phyloP scores from a whole-genome alignment of 2,888 invertebrate genomes.

The Steinernema carpocapsae region DNA sequence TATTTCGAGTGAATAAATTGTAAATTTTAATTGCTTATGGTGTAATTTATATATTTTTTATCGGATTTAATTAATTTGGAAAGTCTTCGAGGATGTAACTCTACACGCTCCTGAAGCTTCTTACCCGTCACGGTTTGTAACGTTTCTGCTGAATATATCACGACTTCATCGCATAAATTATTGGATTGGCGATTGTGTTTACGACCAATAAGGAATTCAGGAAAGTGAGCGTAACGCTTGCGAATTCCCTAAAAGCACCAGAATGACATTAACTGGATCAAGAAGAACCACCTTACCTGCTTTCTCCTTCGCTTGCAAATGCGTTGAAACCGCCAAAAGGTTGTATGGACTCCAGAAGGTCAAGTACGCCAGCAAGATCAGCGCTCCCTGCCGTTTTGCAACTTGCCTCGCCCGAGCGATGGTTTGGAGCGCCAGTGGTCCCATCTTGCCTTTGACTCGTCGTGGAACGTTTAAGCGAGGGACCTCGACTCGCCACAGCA shows the following conservation, averaged over 20 bases:
- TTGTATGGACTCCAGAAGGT: conserved; percentile 66
- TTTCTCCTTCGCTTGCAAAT: conserved; percentile 38
- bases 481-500: not conserved
- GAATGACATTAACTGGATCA: conserved; percentile 40
- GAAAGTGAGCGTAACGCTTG: conserved; percentile 51
- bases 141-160: too few relatives aligned
- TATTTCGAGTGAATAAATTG: too few relatives aligned
- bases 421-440: conserved; percentile 57
- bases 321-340: conserved; percentile 55
- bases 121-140: too few relatives aligned
- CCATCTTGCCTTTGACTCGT: conserved; percentile 41
- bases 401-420: conserved; percentile 58
- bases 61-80: too few relatives aligned
- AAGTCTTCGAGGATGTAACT: too few relatives aligned
- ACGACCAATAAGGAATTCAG: conserved; percentile 61
- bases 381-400: conserved; percentile 49
- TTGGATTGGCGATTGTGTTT: conserved; percentile 62
- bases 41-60: too few relatives aligned
- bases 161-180: conserved; percentile 54
- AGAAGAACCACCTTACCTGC: conserved; percentile 7
- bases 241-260: conserved; percentile 40
- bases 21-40: too few relatives aligned
- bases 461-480: not conserved
- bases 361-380: conserved; percentile 61
- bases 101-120: too few relatives aligned